Evolutionary conservation across 2,797 vertebrate species (phyloP), one percentile per base, ranked within the genome.

Genomic region (Nyctibius grandis): DNA sequence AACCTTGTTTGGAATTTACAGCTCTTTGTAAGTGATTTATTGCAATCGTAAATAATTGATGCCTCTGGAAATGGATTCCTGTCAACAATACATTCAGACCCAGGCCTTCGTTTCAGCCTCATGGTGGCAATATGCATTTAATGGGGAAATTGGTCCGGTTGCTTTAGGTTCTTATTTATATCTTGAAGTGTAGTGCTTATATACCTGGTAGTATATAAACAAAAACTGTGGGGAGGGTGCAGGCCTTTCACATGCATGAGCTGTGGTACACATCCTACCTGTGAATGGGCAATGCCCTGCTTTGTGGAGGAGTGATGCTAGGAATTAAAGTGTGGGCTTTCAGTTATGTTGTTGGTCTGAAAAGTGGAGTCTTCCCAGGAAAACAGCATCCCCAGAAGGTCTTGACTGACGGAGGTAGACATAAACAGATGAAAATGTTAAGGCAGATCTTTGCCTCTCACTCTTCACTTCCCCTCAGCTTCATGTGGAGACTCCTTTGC

Each of bases 41-140:
- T 76, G 48, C 85, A 76, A 57, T 34, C 1, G 1, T 88, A 90
- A 95, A 95, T 92, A 92, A 97, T 92, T 88, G 85, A 95, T 95
- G 91, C 34, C 79, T 78, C 77, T 91, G 79, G 69, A 96, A 96
- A 96, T 95, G 75, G 79, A 63, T 95, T 96, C 87, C 94, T 91
- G 85, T 94, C 85, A 64, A 94, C 88, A 88, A 88, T 92, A 74
- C 63, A 93, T 94, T 88, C 70, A 89, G 61, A 53, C 29, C 50
- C 15, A 85, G 50, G 76, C 92, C 93, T 93, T 88, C 50, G 60
- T 86, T 92, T 94, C 48, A 91, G 69, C 59, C 85, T 95, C 76
- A 40, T 77, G 81, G 83, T 91, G 89, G 77, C 84, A 90, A 90
- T 96, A 88, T 45, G 34, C 63, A 31, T 81, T 89, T 95, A 95